phyloP scores from a whole-genome alignment of 2,113 vertebrate genomes.

The Oophaga pumilio region DNA sequence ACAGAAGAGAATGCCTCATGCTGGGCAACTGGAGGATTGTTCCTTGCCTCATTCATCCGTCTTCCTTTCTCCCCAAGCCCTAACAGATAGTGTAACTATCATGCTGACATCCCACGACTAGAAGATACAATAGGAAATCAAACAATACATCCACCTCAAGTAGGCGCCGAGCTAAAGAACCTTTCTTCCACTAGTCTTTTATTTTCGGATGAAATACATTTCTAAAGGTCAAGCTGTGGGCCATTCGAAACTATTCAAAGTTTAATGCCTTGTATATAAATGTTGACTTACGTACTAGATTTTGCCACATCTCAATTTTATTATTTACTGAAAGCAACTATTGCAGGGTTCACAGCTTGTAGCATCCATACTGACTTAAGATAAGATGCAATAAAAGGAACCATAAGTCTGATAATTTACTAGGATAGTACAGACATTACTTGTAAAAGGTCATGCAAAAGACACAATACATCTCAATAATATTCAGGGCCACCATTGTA shows the following conservation, averaged over 20 bases:
- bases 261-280: constrained; percentile 38
- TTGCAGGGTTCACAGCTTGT: not conserved
- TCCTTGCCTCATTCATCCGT: constrained; percentile 15
- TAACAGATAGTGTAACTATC: constrained; percentile 46
- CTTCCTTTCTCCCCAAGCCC: not conserved
- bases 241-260: constrained; percentile 32
- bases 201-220: constrained; percentile 41
- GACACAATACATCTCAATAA: too few species aligned
- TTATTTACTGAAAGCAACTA: not conserved
- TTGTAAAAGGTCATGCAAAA: not conserved
- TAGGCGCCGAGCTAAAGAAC: not conserved
- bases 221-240: constrained; percentile 47
- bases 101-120: constrained; percentile 40
- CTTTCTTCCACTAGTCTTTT: constrained; percentile 35
- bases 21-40: constrained; percentile 16
- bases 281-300: not conserved
- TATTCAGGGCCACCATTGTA: too few species aligned
- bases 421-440: not conserved
- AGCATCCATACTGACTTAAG: not conserved
- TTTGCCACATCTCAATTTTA: constrained; percentile 11
- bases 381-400: not conserved
- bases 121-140: constrained; percentile 34
- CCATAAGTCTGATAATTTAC: not conserved
- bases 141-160: constrained; percentile 35
- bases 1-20: constrained; percentile 8